These are phyloP conservation scores for Telenomus remus DNA, from an alignment of 1,140 invertebrate genomes.

Conservation along the genomic window DNA sequence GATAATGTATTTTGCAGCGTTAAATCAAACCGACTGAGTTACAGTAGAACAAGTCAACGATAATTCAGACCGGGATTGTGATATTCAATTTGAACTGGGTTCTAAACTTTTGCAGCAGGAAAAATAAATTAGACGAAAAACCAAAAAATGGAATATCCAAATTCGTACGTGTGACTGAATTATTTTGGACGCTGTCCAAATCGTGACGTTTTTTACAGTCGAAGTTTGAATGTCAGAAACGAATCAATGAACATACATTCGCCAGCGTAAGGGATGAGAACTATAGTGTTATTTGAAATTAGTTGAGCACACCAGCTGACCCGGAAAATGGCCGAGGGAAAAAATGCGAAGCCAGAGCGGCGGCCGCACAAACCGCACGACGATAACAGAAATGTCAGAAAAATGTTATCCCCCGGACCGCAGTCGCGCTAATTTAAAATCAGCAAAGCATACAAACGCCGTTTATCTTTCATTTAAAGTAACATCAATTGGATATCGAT, in stretches of 20 bases:
- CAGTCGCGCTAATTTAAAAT: conserved; percentile 16
- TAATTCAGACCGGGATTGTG: too few species aligned
- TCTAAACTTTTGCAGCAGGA: neutral
- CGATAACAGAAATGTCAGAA: conserved; percentile 5
- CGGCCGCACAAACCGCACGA: neutral
- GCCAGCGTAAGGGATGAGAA: neutral
- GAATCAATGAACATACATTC: conserved; percentile 36
- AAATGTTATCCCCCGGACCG: conserved; percentile 7
- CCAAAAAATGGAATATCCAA: conserved; percentile 15
- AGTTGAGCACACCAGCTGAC: conserved; percentile 6
- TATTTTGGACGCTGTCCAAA: conserved; percentile 24
- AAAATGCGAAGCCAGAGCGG: conserved; percentile 9
- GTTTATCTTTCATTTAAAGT: conserved; percentile 28
- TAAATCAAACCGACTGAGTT: too few species aligned
- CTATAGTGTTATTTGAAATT: conserved; percentile 20
- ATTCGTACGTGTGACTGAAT: conserved; percentile 15
- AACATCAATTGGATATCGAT: conserved; percentile 1
- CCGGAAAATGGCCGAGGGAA: conserved; percentile 6
- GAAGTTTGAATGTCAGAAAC: conserved; percentile 21
- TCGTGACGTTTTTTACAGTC: conserved; percentile 8
- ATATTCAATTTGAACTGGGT: too few species aligned
- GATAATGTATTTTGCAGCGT: too few species aligned
- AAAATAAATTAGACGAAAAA: neutral
- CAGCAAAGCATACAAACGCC: neutral
- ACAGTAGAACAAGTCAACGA: too few species aligned